Conservation (phyloP, 2,888 invertebrate species). For the Andrena camellia region DNA sequence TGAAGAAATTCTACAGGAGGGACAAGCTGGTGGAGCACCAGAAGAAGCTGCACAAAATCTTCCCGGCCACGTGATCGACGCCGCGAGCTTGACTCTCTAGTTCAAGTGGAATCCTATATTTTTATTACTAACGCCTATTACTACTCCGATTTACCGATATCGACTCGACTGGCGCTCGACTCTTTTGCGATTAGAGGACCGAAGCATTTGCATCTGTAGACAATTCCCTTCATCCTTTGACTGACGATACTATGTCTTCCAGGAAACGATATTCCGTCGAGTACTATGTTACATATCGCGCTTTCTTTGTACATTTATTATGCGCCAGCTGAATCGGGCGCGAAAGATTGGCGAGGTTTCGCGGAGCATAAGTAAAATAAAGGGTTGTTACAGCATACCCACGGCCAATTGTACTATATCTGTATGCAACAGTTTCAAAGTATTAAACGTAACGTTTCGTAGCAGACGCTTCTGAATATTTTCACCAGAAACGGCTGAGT, state of each 20-base stretch:
- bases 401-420: not conserved
- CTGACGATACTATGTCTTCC: too few relatives aligned
- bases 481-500: not conserved
- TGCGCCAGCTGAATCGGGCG: not conserved
- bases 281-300: too few relatives aligned
- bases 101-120: not conserved
- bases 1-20: slow-evolving; percentile 80
- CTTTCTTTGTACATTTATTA: not conserved
- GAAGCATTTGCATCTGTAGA: too few relatives aligned
- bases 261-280: too few relatives aligned
- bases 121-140: not conserved
- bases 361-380: not conserved
- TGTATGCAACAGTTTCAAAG: not conserved
- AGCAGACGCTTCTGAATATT: not conserved
- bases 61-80: slow-evolving; percentile 10
- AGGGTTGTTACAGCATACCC: not conserved
- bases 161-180: too few relatives aligned
- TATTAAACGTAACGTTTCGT: slow-evolving; percentile 1
- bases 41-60: slow-evolving; percentile 72
- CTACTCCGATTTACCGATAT: too few relatives aligned
- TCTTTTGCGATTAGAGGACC: too few relatives aligned
- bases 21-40: slow-evolving; percentile 80
- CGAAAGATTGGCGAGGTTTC: not conserved
- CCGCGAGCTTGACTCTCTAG: too few relatives aligned
- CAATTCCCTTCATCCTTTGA: too few relatives aligned